phyloP scores from a whole-genome alignment of 2,797 vertebrate genomes.

The Acropternis orthonyx region DNA sequence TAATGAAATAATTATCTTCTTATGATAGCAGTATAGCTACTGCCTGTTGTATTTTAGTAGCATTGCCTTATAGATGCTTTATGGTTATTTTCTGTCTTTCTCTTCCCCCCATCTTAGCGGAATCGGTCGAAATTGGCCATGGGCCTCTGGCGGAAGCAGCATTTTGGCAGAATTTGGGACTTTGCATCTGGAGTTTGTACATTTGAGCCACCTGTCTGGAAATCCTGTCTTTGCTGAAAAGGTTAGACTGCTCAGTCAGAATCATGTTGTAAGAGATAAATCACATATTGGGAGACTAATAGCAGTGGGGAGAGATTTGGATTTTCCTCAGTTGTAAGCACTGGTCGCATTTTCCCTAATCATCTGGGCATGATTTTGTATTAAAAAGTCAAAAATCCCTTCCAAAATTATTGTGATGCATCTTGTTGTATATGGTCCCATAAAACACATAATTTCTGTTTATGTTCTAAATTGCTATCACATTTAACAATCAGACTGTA shows the following conservation, averaged over 20 bases:
- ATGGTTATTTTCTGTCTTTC: constrained; percentile 1
- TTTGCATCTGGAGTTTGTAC: constrained; percentile 95
- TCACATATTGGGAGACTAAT: background rate
- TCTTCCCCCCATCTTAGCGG: constrained; percentile 76
- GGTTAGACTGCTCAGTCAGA: constrained; percentile 76
- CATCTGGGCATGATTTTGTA: background rate
- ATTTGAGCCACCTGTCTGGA: constrained; percentile 92
- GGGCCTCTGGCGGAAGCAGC: constrained; percentile 98
- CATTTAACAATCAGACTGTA: background rate
- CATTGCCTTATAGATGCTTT: background rate
- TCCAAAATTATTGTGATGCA: background rate
- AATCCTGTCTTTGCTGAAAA: constrained; percentile 93
- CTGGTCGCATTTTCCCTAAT: background rate
- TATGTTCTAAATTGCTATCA: background rate
- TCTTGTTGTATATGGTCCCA: background rate
- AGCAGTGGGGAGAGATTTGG: background rate
- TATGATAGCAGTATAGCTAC: background rate
- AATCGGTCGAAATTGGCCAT: constrained; percentile 96
- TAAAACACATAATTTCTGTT: background rate
- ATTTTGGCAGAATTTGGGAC: constrained; percentile 98
- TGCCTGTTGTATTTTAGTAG: background rate
- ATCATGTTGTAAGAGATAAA: background rate
- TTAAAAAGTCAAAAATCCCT: background rate
- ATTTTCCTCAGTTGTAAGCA: background rate
- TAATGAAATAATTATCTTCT: background rate